Conservation (phyloP, 2,797 vertebrate species). For the Trichosurus vulpecula region DNA sequence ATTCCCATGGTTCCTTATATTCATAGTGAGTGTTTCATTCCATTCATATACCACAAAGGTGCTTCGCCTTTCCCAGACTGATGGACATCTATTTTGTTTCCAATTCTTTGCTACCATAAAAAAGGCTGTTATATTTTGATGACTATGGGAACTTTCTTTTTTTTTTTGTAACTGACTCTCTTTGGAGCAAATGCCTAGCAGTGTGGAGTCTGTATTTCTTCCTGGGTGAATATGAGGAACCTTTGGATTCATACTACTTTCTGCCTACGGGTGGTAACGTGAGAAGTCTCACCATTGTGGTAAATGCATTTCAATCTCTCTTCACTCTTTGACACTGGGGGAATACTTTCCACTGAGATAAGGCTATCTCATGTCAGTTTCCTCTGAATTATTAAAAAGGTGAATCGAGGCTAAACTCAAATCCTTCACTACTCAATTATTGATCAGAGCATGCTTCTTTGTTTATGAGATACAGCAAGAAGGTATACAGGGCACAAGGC, state of each 20-base stretch:
- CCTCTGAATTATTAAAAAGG: conserved; percentile 87
- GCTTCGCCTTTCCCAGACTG: background rate
- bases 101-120: background rate
- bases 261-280: background rate
- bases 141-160: background rate
- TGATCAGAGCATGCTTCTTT: conserved; percentile 47
- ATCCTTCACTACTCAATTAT: conserved; percentile 75
- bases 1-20: background rate
- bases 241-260: background rate
- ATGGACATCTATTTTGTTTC: background rate
- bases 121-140: background rate
- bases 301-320: conserved; percentile 63
- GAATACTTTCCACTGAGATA: conserved; percentile 69
- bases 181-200: background rate
- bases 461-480: background rate
- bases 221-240: background rate
- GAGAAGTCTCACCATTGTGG: background rate
- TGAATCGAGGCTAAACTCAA: conserved; percentile 80
- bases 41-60: background rate
- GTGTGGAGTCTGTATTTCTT: background rate
- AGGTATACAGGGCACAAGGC: background rate
- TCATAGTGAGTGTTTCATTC: background rate
- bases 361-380: conserved; percentile 83
- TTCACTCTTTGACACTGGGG: conserved; percentile 63
- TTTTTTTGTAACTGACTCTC: background rate